These are phyloP conservation scores for Siphonodentalium dalli DNA, from an alignment of 2,888 invertebrate species.

Conservation along the genomic window DNA sequence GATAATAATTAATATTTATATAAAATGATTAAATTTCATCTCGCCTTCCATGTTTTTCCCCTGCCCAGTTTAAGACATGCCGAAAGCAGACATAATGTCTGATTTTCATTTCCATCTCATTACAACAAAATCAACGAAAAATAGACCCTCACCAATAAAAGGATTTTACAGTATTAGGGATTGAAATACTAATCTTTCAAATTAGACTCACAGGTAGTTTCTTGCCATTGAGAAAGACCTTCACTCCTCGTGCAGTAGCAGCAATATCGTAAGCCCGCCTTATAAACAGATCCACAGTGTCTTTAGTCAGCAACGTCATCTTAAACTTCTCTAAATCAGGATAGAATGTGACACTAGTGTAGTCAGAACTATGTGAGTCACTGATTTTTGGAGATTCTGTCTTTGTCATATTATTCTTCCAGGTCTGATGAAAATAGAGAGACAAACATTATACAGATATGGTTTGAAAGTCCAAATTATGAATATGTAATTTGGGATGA, in stretches of 20 bases:
- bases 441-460: too few relatives aligned
- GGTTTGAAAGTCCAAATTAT: too few relatives aligned
- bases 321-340: conserved; percentile 95
- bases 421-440: conserved; percentile 79
- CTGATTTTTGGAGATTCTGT: conserved; percentile 84
- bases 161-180: neutral
- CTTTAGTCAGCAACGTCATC: conserved; percentile 91
- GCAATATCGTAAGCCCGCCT: conserved; percentile 96
- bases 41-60: too few relatives aligned
- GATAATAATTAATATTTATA: too few relatives aligned
- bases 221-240: conserved; percentile 89
- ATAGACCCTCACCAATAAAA: too few relatives aligned
- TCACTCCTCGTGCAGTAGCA: conserved; percentile 85
- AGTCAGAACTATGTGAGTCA: conserved; percentile 63
- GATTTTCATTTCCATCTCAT: too few relatives aligned
- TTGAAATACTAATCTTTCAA: too few relatives aligned
- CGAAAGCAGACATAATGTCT: too few relatives aligned
- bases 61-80: too few relatives aligned
- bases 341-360: conserved; percentile 81
- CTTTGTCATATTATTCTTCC: conserved; percentile 95
- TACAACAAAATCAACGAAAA: too few relatives aligned
- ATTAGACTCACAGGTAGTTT: conserved; percentile 73
- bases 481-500: too few relatives aligned
- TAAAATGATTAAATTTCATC: too few relatives aligned
- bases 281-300: conserved; percentile 89